Evolutionary conservation across 2,113 vertebrate genomes (phyloP).

Genomic region (Albula goreensis): DNA sequence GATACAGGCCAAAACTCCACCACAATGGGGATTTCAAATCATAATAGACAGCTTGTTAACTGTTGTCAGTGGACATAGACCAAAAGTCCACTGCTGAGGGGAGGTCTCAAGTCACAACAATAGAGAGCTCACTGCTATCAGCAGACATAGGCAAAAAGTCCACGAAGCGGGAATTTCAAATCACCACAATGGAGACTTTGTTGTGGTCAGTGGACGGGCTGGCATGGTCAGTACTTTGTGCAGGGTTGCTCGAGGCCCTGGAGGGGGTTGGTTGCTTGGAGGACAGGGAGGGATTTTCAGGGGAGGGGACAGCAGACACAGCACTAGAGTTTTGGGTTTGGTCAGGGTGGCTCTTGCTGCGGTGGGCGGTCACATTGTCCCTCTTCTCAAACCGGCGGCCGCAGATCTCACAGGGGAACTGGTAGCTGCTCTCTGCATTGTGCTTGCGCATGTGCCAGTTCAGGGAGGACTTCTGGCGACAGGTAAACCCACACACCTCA

Average conservation of each 20-base stretch:
- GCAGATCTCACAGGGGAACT: conserved; percentile 75
- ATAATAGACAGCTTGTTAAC: no score
- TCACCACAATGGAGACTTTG: conserved; percentile 24
- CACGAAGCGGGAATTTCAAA: conserved; percentile 24
- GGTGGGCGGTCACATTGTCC: conserved; percentile 76
- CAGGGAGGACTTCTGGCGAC: conserved; percentile 81
- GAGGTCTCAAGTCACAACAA: no score
- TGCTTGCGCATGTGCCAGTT: conserved; percentile 86
- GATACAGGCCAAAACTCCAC: no score
- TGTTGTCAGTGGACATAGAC: no score
- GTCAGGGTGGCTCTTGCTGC: conserved; percentile 73
- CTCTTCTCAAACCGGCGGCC: conserved; percentile 79
- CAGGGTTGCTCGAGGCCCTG: background rate
- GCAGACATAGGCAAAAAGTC: no score
- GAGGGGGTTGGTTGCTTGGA: background rate
- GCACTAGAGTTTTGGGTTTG: conserved; percentile 10
- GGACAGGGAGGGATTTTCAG: background rate
- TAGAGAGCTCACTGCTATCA: no score
- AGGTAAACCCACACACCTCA: conserved; percentile 81
- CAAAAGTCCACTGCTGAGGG: no score
- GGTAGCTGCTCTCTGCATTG: conserved; percentile 63
- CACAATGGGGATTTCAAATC: no score
- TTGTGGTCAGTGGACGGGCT: background rate
- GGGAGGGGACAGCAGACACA: background rate
- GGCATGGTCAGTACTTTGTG: background rate